Base-by-base conservation (phyloP, 2,113 vertebrate species). In the Peromyscus maniculatus region DNA sequence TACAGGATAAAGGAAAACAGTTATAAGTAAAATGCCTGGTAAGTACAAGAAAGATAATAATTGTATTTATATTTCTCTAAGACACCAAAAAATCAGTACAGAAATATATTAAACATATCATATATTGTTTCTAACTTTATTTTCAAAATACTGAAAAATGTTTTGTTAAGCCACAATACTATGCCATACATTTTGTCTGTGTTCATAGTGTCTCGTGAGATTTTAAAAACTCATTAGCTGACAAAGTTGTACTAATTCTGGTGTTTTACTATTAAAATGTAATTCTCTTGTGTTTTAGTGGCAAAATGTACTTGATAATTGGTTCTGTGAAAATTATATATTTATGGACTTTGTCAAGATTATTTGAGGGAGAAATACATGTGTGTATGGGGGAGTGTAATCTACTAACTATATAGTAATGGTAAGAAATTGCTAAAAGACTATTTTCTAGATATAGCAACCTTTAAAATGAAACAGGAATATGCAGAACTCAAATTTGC, bases 181-280 rank as follows among this genome's bases (percentile, higher is more conserved):
- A 52, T 3, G 79, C 24, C 33, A 97, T 69, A 64, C 78, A 91
- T 92, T 96, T 91, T 93, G 16, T 93, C 66, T 87, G 87, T 95
- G 78, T 97, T 97, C 91, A 91, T 91, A 91, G 43, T 93, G 19
- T 96, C 96, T 97, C 93, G 89, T 89, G 97, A 97, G 97, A 67
- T 78, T 98, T 93, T 79, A 82, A 93, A 98, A 98, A 96, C 97
- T 98, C 96, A 98, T 98, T 98, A 98, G 69, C 95, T 97, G 92
- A 97, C 84, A 97, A 77, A 97, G 91, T 97, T 96, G 95, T 89
- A 96, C 93, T 92, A 97, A 93, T 97, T 97, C 90, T 87, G 66
- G 26, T 95, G 49, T 39, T 91, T 97, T 93, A 94, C 96, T 98
- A 98, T 97, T 98, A 98, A 97, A 97, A 93, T 93, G 95, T 95